A percentile compares a stretch with the other conserved stretches of the same genome.
Conservation (phyloP, 1,140 invertebrate species). For the Probaryconus sp. region DNA sequence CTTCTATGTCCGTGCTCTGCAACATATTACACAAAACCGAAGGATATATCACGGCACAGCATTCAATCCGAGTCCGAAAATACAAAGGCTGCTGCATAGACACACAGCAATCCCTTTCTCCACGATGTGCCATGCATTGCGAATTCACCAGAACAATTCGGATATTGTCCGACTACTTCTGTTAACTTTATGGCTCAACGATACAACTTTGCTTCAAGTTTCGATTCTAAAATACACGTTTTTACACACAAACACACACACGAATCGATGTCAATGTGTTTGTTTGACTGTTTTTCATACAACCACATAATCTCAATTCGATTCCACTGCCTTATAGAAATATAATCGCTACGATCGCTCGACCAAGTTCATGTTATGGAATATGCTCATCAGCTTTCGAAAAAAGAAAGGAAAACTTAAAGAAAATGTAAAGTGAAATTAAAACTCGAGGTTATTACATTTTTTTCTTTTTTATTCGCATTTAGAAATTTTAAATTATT, state of each 20-base stretch:
- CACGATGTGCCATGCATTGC: conserved; percentile 21
- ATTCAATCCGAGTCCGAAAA: conserved; percentile 30
- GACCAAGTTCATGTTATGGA: conserved; percentile 26
- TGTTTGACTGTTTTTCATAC: too few species aligned
- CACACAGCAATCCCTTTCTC: neutral
- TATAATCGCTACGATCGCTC: conserved; percentile 28
- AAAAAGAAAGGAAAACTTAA: conserved; percentile 26
- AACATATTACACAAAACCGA: conserved; percentile 43
- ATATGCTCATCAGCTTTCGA: conserved; percentile 17
- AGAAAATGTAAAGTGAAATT: too few species aligned
- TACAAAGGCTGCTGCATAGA: conserved; percentile 24
- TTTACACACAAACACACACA: conserved; percentile 31
- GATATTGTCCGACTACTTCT: conserved; percentile 57
- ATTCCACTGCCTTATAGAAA: conserved; percentile 34
- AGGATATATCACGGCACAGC: conserved; percentile 18
- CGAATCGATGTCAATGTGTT: too few species aligned
- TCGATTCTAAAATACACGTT: conserved; percentile 46
- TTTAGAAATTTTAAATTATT: too few species aligned
- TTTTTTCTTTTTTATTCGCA: too few species aligned
- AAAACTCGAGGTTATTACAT: too few species aligned
- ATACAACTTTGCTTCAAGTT: conserved; percentile 53
- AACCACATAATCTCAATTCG: conserved; percentile 24
- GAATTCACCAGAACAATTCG: conserved; percentile 51
- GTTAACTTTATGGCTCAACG: conserved; percentile 59
- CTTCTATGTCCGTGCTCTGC: conserved; percentile 27